A percentile compares a stretch with the other conserved stretches of the same genome.
Conservation (phyloP, 2,888 invertebrate species). For the Acleris sparsana region DNA sequence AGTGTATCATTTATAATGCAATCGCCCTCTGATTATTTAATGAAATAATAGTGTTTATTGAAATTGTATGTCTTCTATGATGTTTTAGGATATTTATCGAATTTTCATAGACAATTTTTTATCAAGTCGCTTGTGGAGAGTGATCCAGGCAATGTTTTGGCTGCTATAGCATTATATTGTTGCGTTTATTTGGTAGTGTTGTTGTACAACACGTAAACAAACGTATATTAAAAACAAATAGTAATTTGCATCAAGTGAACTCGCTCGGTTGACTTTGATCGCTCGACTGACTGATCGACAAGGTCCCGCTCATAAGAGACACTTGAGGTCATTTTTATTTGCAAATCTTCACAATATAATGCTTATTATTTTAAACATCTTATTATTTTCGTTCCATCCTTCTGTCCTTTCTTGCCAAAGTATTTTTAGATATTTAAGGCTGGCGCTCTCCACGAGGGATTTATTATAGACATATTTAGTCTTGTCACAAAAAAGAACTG, state of each 20-base stretch:
- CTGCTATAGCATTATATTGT: not conserved
- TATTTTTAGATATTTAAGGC: not conserved
- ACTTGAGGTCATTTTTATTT: too few species aligned
- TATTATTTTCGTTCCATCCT: too few species aligned
- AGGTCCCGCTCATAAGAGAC: too few species aligned
- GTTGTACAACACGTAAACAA: too few species aligned
- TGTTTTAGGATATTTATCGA: conserved; percentile 18
- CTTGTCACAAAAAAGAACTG: conserved; percentile 49
- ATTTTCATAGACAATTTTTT: conserved; percentile 23
- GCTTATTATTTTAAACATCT: too few species aligned
- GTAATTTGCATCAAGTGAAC: too few species aligned
- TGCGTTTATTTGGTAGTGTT: too few species aligned
- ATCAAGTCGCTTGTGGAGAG: conserved; percentile 18
- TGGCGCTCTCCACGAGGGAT: conserved; percentile 2
- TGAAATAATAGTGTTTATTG: conserved; percentile 27
- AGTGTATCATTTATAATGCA: conserved; percentile 6
- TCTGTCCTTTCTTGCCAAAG: not conserved
- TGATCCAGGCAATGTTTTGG: not conserved
- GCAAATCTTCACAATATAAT: too few species aligned
- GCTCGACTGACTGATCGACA: too few species aligned
- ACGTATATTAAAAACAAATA: too few species aligned
- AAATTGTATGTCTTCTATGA: conserved; percentile 23
- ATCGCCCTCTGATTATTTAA: conserved; percentile 19
- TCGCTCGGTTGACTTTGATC: too few species aligned
- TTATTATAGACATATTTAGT: conserved; percentile 21